Evolutionary conservation across 2,888 invertebrate species (phyloP).

Genomic region (Bruchidius siliquastri): DNA sequence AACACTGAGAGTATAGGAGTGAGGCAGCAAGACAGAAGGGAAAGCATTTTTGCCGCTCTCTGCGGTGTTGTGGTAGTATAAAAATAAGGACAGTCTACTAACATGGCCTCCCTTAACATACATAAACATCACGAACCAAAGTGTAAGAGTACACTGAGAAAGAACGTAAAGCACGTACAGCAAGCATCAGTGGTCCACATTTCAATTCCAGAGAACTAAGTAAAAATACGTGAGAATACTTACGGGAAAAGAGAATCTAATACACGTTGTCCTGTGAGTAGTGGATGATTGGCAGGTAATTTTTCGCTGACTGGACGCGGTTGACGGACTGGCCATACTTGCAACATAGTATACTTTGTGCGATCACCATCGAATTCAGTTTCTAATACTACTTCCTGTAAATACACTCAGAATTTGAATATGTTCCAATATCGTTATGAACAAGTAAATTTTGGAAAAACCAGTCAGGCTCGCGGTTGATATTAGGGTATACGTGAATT

Average conservation of each 20-base stretch:
- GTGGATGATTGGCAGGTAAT: conserved; percentile 95
- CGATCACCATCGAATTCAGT: conserved; percentile 97
- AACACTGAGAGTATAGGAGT: no score
- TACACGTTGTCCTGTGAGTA: conserved; percentile 97
- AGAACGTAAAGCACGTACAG: no score
- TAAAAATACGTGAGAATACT: conserved; percentile 41
- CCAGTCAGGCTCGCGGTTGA: no score
- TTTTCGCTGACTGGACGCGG: conserved; percentile 96
- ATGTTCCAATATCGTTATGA: background rate
- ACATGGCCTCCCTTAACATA: no score
- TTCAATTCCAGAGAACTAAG: background rate
- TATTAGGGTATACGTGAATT: no score
- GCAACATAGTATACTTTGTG: conserved; percentile 91
- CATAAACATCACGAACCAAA: no score
- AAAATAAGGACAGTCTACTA: no score
- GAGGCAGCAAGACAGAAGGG: no score
- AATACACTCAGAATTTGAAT: conserved; percentile 7
- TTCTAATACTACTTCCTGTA: conserved; percentile 90
- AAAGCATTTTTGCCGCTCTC: no score
- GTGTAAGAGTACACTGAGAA: no score
- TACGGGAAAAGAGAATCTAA: conserved; percentile 97
- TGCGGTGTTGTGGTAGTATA: no score
- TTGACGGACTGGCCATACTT: conserved; percentile 99
- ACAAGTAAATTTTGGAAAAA: background rate
- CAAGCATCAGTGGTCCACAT: background rate